Evolutionary conservation across 2,888 invertebrate species (phyloP).

Genomic region (Nudaria mundana): DNA sequence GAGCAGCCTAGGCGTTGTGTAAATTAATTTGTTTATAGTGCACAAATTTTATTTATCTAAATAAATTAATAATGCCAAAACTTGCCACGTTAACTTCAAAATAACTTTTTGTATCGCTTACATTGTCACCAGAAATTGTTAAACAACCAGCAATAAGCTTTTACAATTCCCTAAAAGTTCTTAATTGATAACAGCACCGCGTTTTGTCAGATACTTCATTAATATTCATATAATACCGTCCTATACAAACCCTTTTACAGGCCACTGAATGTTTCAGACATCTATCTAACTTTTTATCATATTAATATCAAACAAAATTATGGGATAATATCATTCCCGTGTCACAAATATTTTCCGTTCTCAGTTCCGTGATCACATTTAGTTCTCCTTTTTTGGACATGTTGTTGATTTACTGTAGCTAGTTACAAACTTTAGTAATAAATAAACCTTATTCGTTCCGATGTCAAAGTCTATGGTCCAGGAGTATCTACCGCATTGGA

Average conservation of each 20-base stretch:
- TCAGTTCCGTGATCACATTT: slow-evolving; percentile 35
- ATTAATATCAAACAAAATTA: slow-evolving; percentile 41
- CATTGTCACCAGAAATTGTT: slow-evolving; percentile 8
- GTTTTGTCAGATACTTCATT: slow-evolving; percentile 28
- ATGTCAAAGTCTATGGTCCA: slow-evolving; percentile 69
- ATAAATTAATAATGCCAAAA: slow-evolving; percentile 2
- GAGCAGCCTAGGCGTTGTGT: too few relatives aligned
- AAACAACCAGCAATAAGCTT: slow-evolving; percentile 14
- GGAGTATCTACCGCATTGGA: slow-evolving; percentile 65
- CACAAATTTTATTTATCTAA: slow-evolving; percentile 1
- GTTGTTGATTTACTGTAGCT: slow-evolving; percentile 70
- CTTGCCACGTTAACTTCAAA: slow-evolving; percentile 6
- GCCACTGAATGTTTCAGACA: slow-evolving; percentile 32
- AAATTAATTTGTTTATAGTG: not conserved
- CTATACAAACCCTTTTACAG: slow-evolving; percentile 34
- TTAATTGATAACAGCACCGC: slow-evolving; percentile 27
- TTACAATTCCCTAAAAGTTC: slow-evolving; percentile 12
- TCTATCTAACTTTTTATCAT: slow-evolving; percentile 38
- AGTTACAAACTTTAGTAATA: slow-evolving; percentile 74
- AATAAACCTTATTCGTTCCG: slow-evolving; percentile 74
- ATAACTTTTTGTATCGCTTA: slow-evolving; percentile 10
- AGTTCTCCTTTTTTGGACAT: slow-evolving; percentile 45
- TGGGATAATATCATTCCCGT: slow-evolving; percentile 41
- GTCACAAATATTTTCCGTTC: slow-evolving; percentile 38
- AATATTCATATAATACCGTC: slow-evolving; percentile 34